Evolutionary conservation across 2,113 vertebrate genomes (phyloP).

Genomic region (Oreochromis aureus): DNA sequence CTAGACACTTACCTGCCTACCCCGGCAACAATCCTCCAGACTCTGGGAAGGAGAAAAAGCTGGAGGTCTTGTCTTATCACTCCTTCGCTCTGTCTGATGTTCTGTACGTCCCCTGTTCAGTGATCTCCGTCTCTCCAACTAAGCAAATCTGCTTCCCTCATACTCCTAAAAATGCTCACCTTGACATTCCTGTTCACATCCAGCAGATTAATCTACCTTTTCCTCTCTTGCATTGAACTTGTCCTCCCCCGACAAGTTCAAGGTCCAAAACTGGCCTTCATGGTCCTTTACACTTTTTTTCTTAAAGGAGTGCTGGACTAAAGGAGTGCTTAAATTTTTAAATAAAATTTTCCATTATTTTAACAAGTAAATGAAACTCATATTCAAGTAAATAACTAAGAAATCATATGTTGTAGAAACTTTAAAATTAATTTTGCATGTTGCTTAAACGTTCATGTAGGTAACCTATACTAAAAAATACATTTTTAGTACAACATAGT

Average conservation of each 20-base stretch:
- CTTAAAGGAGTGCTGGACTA: too few species aligned
- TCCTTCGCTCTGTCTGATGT: background rate
- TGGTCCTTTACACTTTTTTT: background rate
- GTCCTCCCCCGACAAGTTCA: background rate
- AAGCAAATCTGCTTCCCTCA: background rate
- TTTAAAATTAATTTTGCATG: background rate
- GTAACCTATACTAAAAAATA: background rate
- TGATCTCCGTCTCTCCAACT: background rate
- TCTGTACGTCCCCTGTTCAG: background rate
- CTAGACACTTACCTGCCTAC: background rate
- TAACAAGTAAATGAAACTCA: background rate
- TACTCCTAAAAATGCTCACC: background rate
- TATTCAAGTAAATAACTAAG: background rate
- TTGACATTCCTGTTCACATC: background rate
- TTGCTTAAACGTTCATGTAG: background rate
- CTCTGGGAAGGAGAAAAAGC: background rate
- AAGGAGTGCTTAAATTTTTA: too few species aligned
- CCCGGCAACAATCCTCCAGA: background rate
- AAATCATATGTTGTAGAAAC: background rate
- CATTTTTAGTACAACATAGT: background rate
- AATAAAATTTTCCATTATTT: background rate
- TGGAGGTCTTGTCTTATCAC: background rate
- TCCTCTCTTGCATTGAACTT: background rate
- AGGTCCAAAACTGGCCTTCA: background rate
- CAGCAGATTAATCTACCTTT: background rate